Evolutionary conservation across 2,797 vertebrate species (phyloP), one percentile per base, ranked within the genome.

Genomic region (Danionella dracula): DNA sequence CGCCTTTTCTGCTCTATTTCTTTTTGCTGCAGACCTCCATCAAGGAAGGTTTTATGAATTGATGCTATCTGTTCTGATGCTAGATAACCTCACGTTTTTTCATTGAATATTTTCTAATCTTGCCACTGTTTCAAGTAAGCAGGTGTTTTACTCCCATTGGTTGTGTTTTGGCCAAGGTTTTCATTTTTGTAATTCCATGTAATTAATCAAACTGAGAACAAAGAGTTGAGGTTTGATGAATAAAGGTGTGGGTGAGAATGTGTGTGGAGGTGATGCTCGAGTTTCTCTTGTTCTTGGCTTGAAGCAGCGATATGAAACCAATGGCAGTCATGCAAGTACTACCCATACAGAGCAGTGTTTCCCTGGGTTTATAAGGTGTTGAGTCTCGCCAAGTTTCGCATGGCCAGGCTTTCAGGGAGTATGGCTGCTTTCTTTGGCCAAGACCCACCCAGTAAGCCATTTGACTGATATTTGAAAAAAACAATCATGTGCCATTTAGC

Each of bases 131-230:
- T 44, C 2, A 58, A 42, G 21, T 17, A 13, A 12, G 23, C 60
- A 41, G 35, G 31, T 51, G 46, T 41, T 63, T 21, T 8, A 34
- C 35, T 51, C 48, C 4, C 1, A 1, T 17, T 8, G 12, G 23
- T 11, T 60, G 16, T 46, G 31, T 46, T 46, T 12, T 17, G 31
- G 42, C 31, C 31, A 8, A 59, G 27, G 31, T 12, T 48, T 29
- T 29, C 9, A 10, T 48, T 61, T 61, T 19, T 38, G 48, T 20
- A 62, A 41, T 10, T 49, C n/a, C 45, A 29, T 4, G 4, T 50
- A 50, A 62, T 62, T 31, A 50, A 4, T 40, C 3, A 40, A n/a
- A 40, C 59, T 31, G 12, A 50, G 29, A 31, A 62, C 21, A 61
- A 61, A 42, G 7, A 17, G 13, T 32, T 6, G 5, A 21, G 32